Base-by-base conservation (phyloP, 2,797 vertebrate genomes). In the Alauda arvensis region DNA sequence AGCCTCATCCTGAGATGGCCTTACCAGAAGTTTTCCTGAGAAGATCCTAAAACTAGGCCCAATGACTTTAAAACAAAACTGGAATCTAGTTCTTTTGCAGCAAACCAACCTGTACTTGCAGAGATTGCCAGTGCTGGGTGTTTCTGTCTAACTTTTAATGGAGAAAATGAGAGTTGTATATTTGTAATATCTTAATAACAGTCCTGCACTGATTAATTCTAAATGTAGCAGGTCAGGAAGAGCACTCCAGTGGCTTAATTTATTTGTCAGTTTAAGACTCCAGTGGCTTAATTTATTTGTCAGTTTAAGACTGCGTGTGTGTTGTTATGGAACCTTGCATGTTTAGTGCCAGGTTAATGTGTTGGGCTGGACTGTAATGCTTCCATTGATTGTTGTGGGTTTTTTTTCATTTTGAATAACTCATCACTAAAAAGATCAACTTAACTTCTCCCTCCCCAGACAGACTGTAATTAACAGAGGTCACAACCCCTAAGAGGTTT, bases 351-450 rank as follows among this genome's bases (percentile, higher is more conserved):
- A 91, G 48, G 60, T 90, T 78, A 62, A 80, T 61, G 51, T 26
- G 21, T 17, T 77, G 51, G 28, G 25, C 18, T 60, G 78, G n/a
- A 49, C 56, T 51, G 12, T 53, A 69, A 71, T 66, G 56, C 23
- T 72, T 40, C 25, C 42, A 37, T 33, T 0, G 0, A 72, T 72
- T 67, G 33, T 28, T 80, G 67, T 28, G 29, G 16, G 4, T 1
- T 33, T 33, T 34, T 33, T 69, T 69, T 42, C 7, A 23, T 65
- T 87, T 93, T 90, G 24, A 93, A 88, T 81, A 89, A 91, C 83
- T 91, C 11, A 69, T 67, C n/a, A 12, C 37, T 74, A 77, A 66
- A 92, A 88, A 16, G 5, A 68, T 63, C 13, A 55, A 39, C 25
- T 77, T 51, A 29, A 49, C 48, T 85, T 85, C 5, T 21, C 28